A percentile compares a stretch with the other conserved stretches of the same genome.
These are phyloP conservation scores for Nomada flava DNA, from an alignment of 2,888 invertebrate genomes.

Conservation along the genomic window DNA sequence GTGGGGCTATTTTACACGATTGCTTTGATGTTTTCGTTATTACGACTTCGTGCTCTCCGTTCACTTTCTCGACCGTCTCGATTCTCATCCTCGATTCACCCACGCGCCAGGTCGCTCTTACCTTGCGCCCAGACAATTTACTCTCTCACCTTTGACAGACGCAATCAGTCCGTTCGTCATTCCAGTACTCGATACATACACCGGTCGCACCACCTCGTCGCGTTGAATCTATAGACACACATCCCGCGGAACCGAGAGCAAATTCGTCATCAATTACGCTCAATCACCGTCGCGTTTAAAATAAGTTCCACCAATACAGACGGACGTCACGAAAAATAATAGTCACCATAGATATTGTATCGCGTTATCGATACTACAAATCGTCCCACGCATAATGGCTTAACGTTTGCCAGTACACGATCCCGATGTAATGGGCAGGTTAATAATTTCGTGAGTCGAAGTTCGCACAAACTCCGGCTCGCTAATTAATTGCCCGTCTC, in stretches of 20 bases:
- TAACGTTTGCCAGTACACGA: conserved; percentile 55
- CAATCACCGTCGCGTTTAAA: neutral
- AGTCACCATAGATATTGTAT: conserved; percentile 5
- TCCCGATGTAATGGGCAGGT: conserved; percentile 57
- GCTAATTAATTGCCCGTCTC: conserved; percentile 66
- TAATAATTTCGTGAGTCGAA: conserved; percentile 65
- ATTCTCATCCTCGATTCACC: conserved; percentile 26
- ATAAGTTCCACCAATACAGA: neutral
- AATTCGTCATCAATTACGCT: conserved; percentile 6
- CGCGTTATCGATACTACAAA: neutral
- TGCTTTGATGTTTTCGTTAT: conserved; percentile 32
- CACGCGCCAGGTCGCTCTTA: conserved; percentile 1
- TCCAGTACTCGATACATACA: neutral
- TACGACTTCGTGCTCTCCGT: conserved; percentile 11
- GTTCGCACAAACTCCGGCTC: conserved; percentile 52
- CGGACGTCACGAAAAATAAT: neutral
- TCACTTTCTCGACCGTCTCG: conserved; percentile 28
- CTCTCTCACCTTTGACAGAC: conserved; percentile 31
- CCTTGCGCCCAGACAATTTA: conserved; percentile 11
- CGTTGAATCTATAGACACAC: neutral
- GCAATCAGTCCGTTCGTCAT: conserved; percentile 18
- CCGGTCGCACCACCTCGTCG: neutral
- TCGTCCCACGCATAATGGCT: conserved; percentile 29
- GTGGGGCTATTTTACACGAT: conserved; percentile 10
- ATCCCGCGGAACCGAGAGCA: neutral